A percentile compares a stretch with the other conserved stretches of the same genome.
These are phyloP conservation scores for Sanderia malayensis DNA, from an alignment of 30 jellyfish, hydroid and myxozoan species.

Conservation along the genomic window DNA sequence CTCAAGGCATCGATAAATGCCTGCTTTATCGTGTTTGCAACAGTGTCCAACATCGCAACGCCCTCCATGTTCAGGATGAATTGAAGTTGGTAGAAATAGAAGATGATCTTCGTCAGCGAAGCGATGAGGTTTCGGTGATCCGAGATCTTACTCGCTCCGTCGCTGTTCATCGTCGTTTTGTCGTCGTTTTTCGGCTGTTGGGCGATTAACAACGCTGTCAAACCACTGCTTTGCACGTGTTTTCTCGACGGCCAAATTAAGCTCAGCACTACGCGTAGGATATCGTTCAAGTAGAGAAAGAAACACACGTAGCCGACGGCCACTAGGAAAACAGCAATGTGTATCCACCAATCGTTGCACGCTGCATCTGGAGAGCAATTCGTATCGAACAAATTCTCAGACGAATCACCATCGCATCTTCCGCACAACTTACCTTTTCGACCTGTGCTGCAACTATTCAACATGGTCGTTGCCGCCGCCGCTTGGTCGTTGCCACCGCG, in stretches of 20 bases:
- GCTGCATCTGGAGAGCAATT: conserved; percentile 11
- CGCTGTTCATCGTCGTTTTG: too few species aligned
- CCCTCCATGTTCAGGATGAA: conserved; percentile 5
- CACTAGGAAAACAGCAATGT: background rate
- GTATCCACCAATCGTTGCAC: conserved; percentile 10
- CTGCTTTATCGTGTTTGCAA: background rate
- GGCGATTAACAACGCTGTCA: background rate
- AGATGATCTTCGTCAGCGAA: conserved; percentile 3
- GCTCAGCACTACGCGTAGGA: background rate
- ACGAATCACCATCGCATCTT: conserved; percentile 5
- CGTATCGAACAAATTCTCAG: conserved; percentile 23
- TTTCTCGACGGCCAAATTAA: background rate
- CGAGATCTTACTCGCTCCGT: too few species aligned
- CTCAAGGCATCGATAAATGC: background rate
- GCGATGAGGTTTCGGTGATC: conserved; percentile 6
- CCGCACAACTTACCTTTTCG: conserved; percentile 46
- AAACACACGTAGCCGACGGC: conserved; percentile 7
- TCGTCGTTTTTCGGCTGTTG: background rate
- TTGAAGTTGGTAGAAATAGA: conserved; percentile 27
- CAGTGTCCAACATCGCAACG: background rate
- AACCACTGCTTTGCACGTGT: background rate
- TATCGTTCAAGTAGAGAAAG: conserved; percentile 18
- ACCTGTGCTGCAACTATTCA: conserved; percentile 8
- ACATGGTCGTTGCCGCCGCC: too few species aligned
- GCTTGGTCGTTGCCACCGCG: conserved; percentile 4